phyloP scores from a whole-genome alignment of 35 echinoderm and acorn worm species.

The Acanthaster planci region DNA sequence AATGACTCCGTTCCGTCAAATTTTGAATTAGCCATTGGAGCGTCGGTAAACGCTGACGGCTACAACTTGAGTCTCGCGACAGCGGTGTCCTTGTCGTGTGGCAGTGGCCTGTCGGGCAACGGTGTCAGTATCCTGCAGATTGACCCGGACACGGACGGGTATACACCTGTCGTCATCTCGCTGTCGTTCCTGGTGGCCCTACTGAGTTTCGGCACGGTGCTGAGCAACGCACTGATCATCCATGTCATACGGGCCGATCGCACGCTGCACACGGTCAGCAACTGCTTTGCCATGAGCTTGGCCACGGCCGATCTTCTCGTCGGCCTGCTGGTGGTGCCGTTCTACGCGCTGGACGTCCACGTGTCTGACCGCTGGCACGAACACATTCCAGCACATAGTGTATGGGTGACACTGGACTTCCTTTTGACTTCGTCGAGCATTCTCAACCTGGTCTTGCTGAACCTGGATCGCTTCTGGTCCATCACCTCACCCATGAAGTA shows the following conservation, averaged over 20 bases:
- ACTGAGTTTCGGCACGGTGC: constrained; percentile 42
- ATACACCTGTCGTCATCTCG: constrained; percentile 6
- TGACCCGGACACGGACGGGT: constrained; percentile 13
- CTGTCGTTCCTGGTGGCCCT: constrained; percentile 40
- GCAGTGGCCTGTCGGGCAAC: neutral
- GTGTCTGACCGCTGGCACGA: constrained; percentile 33
- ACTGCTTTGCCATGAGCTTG: constrained; percentile 64
- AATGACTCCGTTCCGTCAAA: constrained; percentile 1
- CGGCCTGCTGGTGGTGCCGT: constrained; percentile 65
- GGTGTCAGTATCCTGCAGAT: neutral
- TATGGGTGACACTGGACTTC: constrained; percentile 81
- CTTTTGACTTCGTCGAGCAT: constrained; percentile 73
- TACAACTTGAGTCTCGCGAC: neutral
- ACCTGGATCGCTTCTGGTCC: constrained; percentile 84
- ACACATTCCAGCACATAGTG: constrained; percentile 18
- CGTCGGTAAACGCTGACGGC: neutral
- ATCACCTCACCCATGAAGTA: constrained; percentile 86
- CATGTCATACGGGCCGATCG: constrained; percentile 63
- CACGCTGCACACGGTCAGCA: constrained; percentile 67
- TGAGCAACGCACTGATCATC: constrained; percentile 57
- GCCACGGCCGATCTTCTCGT: constrained; percentile 72
- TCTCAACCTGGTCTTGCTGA: constrained; percentile 70
- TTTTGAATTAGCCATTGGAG: neutral
- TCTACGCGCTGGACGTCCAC: constrained; percentile 60
- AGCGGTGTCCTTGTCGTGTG: neutral